These are phyloP conservation scores for Scaptomyza polygonia DNA, from an alignment of 2,888 invertebrate species.

Conservation along the genomic window DNA sequence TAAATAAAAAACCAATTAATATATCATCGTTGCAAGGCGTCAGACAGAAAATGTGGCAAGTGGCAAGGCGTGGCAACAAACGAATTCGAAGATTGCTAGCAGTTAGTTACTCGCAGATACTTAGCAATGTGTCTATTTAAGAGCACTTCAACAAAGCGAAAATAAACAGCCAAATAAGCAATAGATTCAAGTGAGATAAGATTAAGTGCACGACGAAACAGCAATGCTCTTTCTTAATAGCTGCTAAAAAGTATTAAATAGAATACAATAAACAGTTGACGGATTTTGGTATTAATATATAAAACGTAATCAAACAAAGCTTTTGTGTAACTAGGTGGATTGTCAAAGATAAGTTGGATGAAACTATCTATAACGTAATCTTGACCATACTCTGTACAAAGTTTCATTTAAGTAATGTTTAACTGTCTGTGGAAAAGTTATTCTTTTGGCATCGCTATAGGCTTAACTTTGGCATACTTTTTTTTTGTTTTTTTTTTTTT, in stretches of 20 bases:
- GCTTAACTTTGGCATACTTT: constrained; percentile 19
- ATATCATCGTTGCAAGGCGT: constrained; percentile 64
- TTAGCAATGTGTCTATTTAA: constrained; percentile 45
- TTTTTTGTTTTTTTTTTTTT: constrained; percentile 6
- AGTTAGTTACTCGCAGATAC: neutral
- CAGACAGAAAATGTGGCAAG: constrained; percentile 32
- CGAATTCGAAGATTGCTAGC: neutral
- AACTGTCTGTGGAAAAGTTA: neutral
- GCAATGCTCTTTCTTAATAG: neutral
- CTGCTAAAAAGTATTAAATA: neutral
- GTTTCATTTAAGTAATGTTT: neutral
- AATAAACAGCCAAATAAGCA: constrained; percentile 6
- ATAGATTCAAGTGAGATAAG: neutral
- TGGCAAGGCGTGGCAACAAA: constrained; percentile 9
- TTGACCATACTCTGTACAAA: neutral
- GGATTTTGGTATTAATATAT: neutral
- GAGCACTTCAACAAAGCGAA: constrained; percentile 26
- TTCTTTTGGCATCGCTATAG: neutral
- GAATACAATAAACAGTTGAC: neutral
- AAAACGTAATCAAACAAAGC: neutral
- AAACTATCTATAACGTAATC: neutral
- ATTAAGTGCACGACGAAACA: neutral
- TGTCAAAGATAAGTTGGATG: neutral
- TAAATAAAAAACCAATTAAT: constrained; percentile 79
- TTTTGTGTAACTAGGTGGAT: neutral